These are phyloP conservation scores for Proterorhinus semilunaris DNA, from an alignment of 2,113 vertebrate species.

Conservation along the genomic window DNA sequence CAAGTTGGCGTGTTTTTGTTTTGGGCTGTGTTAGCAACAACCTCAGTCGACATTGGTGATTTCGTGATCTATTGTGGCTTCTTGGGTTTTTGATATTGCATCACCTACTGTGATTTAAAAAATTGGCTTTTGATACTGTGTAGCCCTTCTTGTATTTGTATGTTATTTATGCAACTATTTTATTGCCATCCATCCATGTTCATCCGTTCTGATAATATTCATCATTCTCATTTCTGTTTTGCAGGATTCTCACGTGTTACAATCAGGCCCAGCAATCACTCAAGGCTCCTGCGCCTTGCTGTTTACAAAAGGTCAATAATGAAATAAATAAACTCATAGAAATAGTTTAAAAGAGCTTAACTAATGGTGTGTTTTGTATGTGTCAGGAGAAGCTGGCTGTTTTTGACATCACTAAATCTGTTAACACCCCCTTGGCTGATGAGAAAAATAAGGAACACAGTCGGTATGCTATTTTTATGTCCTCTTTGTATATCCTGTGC, in stretches of 20 bases:
- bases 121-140: too few relatives aligned
- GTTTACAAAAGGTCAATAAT: constrained; percentile 56
- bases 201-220: too few relatives aligned
- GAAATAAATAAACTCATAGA: not conserved
- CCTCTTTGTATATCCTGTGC: not conserved
- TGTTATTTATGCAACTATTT: too few relatives aligned
- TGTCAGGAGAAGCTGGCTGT: constrained; percentile 34
- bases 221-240: constrained; percentile 3
- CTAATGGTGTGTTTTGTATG: not conserved
- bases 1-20: too few relatives aligned
- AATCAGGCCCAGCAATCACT: constrained; percentile 55
- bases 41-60: too few relatives aligned
- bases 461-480: constrained; percentile 36
- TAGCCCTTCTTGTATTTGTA: too few relatives aligned
- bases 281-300: constrained; percentile 51
- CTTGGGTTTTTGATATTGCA: too few relatives aligned
- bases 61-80: too few relatives aligned
- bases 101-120: too few relatives aligned
- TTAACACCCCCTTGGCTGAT: constrained; percentile 14
- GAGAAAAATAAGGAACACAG: constrained; percentile 20
- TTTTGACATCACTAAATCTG: constrained; percentile 12
- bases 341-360: too few relatives aligned
- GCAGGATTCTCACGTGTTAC: constrained; percentile 70
- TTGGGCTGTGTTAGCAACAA: too few relatives aligned
- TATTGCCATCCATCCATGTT: too few relatives aligned